These are phyloP conservation scores for Parochlus steinenii DNA, from an alignment of 2,888 invertebrate genomes.

Conservation along the genomic window DNA sequence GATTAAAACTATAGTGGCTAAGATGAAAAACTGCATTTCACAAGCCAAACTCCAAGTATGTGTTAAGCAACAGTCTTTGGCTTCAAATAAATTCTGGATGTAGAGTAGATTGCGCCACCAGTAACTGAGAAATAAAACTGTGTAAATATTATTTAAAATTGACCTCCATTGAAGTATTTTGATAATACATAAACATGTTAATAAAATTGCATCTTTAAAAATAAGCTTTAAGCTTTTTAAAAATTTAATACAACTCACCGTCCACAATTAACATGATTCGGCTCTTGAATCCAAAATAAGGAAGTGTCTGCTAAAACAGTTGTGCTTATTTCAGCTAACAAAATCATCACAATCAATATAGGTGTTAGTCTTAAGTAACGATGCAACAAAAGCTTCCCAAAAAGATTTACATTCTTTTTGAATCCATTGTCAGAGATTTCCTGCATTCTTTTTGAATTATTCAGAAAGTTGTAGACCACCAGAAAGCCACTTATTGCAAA, in stretches of 20 bases:
- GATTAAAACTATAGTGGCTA: conserved; percentile 8
- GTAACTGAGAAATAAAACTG: conserved; percentile 5
- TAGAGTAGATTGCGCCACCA: conserved; percentile 13
- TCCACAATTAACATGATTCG: not conserved
- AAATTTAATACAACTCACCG: not conserved
- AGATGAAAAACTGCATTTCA: conserved; percentile 13
- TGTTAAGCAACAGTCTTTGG: conserved; percentile 7
- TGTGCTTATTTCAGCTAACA: not conserved
- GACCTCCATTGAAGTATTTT: no score
- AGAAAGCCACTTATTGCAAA: conserved; percentile 9
- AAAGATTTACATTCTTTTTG: conserved; percentile 9
- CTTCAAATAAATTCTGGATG: conserved; percentile 8
- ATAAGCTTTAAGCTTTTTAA: no score
- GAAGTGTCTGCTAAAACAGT: not conserved
- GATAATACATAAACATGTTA: no score
- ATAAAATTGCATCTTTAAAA: no score
- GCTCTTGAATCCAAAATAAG: not conserved
- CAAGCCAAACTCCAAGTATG: conserved; percentile 13
- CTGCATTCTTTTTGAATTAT: conserved; percentile 5
- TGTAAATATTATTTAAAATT: not conserved
- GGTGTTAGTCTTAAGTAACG: conserved; percentile 13
- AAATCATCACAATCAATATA: not conserved
- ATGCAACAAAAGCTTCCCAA: conserved; percentile 5
- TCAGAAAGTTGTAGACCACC: conserved; percentile 12
- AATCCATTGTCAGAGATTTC: conserved; percentile 7